A percentile compares a stretch with the other conserved stretches of the same genome.
Evolutionary conservation across 2,113 vertebrate species (phyloP).

Genomic region (Pipa parva): DNA sequence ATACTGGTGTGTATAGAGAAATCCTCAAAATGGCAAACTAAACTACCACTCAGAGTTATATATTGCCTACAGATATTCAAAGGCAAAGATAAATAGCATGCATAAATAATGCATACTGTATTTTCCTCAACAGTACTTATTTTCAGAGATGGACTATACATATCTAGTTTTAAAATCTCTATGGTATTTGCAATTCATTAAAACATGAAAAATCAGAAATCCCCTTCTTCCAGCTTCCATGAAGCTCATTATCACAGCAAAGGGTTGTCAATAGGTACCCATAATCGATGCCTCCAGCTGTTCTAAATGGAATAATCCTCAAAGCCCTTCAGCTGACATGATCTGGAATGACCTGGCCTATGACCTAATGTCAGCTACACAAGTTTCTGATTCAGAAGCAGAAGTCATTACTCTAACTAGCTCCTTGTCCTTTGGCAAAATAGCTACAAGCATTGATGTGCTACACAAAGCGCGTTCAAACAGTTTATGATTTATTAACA

Average conservation of each 20-base stretch:
- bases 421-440: conserved; percentile 11
- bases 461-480: background rate
- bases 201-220: background rate
- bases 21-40: no score
- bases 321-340: conserved; percentile 18
- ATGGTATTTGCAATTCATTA: background rate
- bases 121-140: background rate
- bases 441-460: background rate
- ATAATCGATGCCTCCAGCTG: conserved; percentile 20
- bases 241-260: background rate
- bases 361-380: conserved; percentile 30
- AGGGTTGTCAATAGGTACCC: conserved; percentile 2
- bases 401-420: conserved; percentile 13
- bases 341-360: conserved; percentile 31
- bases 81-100: background rate
- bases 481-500: conserved; percentile 37
- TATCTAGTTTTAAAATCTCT: background rate
- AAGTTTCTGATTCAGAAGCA: conserved; percentile 7
- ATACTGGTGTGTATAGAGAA: no score
- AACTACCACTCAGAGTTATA: no score
- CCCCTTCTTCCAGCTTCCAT: background rate
- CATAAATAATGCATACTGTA: background rate
- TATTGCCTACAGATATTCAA: no score
- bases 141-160: background rate
- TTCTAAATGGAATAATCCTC: conserved; percentile 27